Conservation (phyloP, 2,113 vertebrate genomes). For the Dromiciops gliroides region DNA sequence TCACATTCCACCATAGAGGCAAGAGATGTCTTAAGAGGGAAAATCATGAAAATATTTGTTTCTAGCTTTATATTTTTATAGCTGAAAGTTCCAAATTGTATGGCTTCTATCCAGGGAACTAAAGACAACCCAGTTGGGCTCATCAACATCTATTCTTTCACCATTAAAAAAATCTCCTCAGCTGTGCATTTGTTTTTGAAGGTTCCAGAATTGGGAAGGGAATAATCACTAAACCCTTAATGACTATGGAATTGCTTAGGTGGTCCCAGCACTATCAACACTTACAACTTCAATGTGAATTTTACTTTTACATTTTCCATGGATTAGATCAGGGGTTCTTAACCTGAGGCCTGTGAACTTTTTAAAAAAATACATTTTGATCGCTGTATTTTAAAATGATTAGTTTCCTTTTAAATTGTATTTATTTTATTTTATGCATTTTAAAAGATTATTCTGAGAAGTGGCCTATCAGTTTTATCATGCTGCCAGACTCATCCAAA, state of each 20-base stretch:
- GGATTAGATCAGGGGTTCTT: not conserved
- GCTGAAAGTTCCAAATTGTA: not conserved
- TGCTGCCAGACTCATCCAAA: not conserved
- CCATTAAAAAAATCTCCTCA: not conserved
- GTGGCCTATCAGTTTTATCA: not conserved
- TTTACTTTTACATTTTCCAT: slow-evolving; percentile 33
- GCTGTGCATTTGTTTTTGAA: not conserved
- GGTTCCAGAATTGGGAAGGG: not conserved
- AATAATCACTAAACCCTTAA: not conserved
- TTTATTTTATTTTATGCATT: not conserved
- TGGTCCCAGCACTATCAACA: not conserved
- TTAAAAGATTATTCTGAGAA: not conserved
- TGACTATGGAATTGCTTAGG: not conserved
- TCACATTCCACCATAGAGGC: not conserved
- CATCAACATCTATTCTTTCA: not conserved
- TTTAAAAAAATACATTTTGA: not conserved
- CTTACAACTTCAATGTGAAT: not conserved
- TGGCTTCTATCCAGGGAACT: not conserved
- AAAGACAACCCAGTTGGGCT: not conserved
- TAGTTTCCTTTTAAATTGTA: not conserved
- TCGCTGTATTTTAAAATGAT: not conserved
- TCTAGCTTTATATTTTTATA: not conserved
- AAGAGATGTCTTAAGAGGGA: not conserved
- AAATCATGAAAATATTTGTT: not conserved
- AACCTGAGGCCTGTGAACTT: not conserved